Conservation (phyloP, 2,888 invertebrate species). For the Blomia tropicalis region DNA sequence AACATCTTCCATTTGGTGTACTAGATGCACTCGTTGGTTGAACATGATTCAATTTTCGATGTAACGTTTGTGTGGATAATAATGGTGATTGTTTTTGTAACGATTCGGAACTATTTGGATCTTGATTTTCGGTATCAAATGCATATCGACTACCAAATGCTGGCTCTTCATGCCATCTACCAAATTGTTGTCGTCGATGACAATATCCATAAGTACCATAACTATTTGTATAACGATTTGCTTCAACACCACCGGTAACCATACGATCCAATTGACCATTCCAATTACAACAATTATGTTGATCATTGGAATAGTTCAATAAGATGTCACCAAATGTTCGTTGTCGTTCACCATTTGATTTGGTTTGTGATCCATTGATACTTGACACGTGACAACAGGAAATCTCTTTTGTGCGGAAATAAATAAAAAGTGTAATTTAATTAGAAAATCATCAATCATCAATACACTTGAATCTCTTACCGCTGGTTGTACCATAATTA, state of each 20-base stretch:
- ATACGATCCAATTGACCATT: too few species aligned
- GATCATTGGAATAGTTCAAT: not conserved
- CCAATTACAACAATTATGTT: not conserved
- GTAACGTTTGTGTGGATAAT: not conserved
- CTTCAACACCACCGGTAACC: too few species aligned
- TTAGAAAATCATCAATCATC: not conserved
- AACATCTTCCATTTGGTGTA: not conserved
- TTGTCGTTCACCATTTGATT: too few species aligned
- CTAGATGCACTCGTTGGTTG: not conserved
- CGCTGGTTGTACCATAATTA: not conserved
- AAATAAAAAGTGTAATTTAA: not conserved
- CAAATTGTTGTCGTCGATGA: not conserved
- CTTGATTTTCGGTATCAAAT: constrained; percentile 11
- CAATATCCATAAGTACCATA: not conserved
- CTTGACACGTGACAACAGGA: constrained; percentile 1
- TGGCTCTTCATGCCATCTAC: constrained; percentile 22
- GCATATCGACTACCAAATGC: constrained; percentile 17
- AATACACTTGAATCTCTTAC: not conserved
- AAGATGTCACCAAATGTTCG: too few species aligned
- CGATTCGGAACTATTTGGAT: too few species aligned
- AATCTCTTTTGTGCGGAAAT: not conserved
- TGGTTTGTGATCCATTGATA: too few species aligned
- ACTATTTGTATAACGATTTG: not conserved
- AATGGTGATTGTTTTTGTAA: not conserved
- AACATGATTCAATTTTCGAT: too few species aligned